These are phyloP conservation scores for Kryptolebias ocellatus DNA, from an alignment of 2,797 vertebrate species.

Conservation along the genomic window DNA sequence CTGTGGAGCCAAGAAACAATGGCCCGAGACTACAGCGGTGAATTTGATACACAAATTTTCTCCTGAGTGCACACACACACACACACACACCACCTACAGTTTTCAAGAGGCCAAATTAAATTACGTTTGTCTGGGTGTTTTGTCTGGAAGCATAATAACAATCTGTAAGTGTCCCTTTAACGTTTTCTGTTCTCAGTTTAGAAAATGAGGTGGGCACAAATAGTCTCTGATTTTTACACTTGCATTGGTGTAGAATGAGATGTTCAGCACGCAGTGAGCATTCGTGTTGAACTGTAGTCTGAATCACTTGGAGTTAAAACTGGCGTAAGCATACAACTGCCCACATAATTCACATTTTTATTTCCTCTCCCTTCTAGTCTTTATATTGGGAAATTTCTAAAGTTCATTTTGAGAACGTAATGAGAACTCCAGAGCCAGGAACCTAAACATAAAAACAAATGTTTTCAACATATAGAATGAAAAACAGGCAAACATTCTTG, in stretches of 20 bases:
- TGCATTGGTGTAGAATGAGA: background rate
- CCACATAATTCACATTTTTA: background rate
- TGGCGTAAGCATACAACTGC: background rate
- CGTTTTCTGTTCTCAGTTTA: conserved; percentile 20
- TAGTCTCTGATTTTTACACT: background rate
- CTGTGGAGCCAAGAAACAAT: conserved; percentile 63
- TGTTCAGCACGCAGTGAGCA: background rate
- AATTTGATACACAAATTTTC: conserved; percentile 53
- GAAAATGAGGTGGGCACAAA: conserved; percentile 5
- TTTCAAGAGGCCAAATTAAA: conserved; percentile 66
- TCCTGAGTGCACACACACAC: conserved; percentile 24
- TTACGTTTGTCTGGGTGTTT: conserved; percentile 70
- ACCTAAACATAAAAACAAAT: no score
- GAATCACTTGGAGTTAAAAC: background rate
- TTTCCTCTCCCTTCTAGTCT: background rate
- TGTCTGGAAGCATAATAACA: conserved; percentile 57
- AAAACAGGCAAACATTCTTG: no score
- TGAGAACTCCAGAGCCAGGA: no score
- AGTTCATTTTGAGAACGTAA: no score
- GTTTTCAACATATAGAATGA: no score
- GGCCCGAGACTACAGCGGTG: conserved; percentile 36
- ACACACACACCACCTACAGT: conserved; percentile 42
- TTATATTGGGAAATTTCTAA: background rate
- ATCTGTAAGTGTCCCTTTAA: conserved; percentile 50
- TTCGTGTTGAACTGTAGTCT: background rate